Conservation (phyloP, 2,888 invertebrate species). For the Aleiodes alternator region DNA sequence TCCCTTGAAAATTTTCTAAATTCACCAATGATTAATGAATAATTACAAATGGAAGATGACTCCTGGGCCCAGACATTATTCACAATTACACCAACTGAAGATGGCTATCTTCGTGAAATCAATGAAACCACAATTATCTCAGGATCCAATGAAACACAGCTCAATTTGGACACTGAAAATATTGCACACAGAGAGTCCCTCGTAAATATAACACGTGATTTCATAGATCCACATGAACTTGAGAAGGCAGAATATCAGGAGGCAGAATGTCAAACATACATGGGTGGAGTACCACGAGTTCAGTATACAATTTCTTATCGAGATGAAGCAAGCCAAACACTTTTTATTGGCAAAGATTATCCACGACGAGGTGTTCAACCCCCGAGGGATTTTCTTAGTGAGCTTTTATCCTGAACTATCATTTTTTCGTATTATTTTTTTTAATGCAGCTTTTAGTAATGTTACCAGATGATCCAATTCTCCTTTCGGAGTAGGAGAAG, state of each 20-base stretch:
- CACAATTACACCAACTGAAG: constrained; percentile 62
- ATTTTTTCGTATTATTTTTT: too few relatives aligned
- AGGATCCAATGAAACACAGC: constrained; percentile 42
- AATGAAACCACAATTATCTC: constrained; percentile 53
- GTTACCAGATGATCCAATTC: too few relatives aligned
- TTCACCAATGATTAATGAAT: too few relatives aligned
- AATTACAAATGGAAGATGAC: constrained; percentile 43
- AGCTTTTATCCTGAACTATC: constrained; percentile 10
- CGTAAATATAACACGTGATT: constrained; percentile 46
- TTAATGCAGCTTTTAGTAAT: too few relatives aligned
- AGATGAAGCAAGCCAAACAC: constrained; percentile 62
- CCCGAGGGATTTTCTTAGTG: constrained; percentile 57
- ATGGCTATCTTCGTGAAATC: constrained; percentile 61
- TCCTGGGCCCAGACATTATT: constrained; percentile 63
- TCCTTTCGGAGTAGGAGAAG: too few relatives aligned
- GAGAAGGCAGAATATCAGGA: constrained; percentile 44
- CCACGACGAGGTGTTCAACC: constrained; percentile 29
- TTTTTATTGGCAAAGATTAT: constrained; percentile 59
- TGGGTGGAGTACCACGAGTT: constrained; percentile 61
- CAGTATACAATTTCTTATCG: constrained; percentile 53
- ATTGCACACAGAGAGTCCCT: constrained; percentile 54
- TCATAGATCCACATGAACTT: constrained; percentile 54
- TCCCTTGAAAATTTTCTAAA: too few relatives aligned
- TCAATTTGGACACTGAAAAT: constrained; percentile 53
- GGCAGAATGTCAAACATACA: constrained; percentile 59